Evolutionary conservation across 2,888 invertebrate species (phyloP).

Genomic region (Cheilosia impressa): DNA sequence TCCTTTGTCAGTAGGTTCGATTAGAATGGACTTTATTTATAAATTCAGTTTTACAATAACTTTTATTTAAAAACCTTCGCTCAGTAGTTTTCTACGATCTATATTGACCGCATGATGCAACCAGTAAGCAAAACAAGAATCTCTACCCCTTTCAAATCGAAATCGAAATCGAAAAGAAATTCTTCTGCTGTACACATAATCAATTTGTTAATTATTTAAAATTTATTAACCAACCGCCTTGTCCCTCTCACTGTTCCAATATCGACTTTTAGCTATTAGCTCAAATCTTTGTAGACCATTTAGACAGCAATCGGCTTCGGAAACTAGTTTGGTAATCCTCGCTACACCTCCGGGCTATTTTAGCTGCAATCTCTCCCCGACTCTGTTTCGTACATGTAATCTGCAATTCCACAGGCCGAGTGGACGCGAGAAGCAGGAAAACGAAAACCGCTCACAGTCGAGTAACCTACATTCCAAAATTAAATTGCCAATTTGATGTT

Average conservation of each 20-base stretch:
- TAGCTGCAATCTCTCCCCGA: conserved; percentile 16
- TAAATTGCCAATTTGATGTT: conserved; percentile 15
- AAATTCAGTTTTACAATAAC: too few species aligned
- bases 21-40: too few species aligned
- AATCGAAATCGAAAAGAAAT: conserved; percentile 9
- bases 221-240: background rate
- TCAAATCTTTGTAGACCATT: background rate
- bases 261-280: background rate
- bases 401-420: too few species aligned
- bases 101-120: background rate
- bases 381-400: background rate
- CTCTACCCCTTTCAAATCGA: background rate
- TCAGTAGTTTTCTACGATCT: too few species aligned
- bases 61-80: too few species aligned
- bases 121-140: background rate
- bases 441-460: conserved; percentile 7
- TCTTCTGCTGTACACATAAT: background rate
- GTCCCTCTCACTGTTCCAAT: background rate
- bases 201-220: conserved; percentile 1
- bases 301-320: background rate
- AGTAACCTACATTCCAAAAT: conserved; percentile 41
- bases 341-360: conserved; percentile 1
- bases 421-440: conserved; percentile 21
- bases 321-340: conserved; percentile 23
- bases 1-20: too few species aligned